Percentiles rank a stretch among this genome's conserved stretches.
Conservation (phyloP, 2,888 invertebrate genomes). For the Rhagium mordax region DNA sequence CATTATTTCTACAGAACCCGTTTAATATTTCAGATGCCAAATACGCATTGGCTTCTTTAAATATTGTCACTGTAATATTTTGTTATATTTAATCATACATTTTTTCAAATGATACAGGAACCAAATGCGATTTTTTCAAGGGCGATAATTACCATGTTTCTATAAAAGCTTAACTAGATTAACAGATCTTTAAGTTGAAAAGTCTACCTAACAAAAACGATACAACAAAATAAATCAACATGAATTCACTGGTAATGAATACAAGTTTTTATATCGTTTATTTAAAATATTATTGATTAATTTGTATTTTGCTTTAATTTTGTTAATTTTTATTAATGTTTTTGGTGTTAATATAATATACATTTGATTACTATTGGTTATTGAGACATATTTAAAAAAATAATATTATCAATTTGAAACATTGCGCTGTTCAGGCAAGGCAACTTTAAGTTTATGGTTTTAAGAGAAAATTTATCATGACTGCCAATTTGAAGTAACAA, state of each 20-base stretch:
- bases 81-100: constrained; percentile 16
- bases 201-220: constrained; percentile 8
- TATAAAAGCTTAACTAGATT: constrained; percentile 16
- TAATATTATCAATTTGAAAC: too few relatives aligned
- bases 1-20: not conserved
- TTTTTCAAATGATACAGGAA: constrained; percentile 16
- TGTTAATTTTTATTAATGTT: too few relatives aligned
- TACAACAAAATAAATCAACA: constrained; percentile 7
- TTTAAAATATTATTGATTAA: not conserved
- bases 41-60: not conserved
- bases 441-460: too few relatives aligned
- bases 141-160: constrained; percentile 20
- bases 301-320: not conserved
- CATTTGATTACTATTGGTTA: too few relatives aligned
- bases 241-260: constrained; percentile 23
- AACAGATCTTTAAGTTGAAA: not conserved
- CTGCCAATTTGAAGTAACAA: too few relatives aligned
- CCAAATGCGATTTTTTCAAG: constrained; percentile 14
- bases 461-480: too few relatives aligned
- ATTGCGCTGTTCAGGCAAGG: too few relatives aligned
- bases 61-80: not conserved
- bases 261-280: not conserved
- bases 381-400: too few relatives aligned
- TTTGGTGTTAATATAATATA: too few relatives aligned
- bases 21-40: not conserved